Percentiles rank a stretch among this genome's conserved stretches.
Conservation (phyloP, 2,888 invertebrate genomes). For the Leptinotarsa haldemani region DNA sequence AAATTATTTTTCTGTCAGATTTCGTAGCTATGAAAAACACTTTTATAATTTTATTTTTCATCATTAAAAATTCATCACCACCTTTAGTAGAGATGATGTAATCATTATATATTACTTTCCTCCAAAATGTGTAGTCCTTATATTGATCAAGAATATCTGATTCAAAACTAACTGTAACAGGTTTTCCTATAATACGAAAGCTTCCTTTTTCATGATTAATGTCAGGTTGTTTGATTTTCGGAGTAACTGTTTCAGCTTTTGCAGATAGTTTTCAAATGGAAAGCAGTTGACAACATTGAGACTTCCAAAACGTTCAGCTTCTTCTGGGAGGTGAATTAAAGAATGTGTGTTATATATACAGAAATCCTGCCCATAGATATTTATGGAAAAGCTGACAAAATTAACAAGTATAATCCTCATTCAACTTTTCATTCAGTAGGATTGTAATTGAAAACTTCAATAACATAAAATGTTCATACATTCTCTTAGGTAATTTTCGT, state of each 20-base stretch:
- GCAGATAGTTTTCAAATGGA: conserved; percentile 37
- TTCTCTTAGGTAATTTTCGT: conserved; percentile 30
- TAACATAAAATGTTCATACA: conserved; percentile 36
- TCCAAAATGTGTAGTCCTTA: conserved; percentile 19
- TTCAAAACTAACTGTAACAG: conserved; percentile 9
- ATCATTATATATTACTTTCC: conserved; percentile 18
- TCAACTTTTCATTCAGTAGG: conserved; percentile 33
- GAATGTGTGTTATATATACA: conserved; percentile 34
- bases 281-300: conserved; percentile 32
- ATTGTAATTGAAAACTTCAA: conserved; percentile 38
- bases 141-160: conserved; percentile 12
- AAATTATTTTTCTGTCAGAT: conserved; percentile 14
- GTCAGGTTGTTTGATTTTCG: conserved; percentile 30
- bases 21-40: conserved; percentile 21
- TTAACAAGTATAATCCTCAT: conserved; percentile 27
- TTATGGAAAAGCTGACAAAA: conserved; percentile 28
- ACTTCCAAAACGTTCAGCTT: conserved; percentile 32
- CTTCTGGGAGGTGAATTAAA: conserved; percentile 33
- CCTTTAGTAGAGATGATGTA: conserved; percentile 13
- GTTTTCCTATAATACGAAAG: conserved; percentile 19
- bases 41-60: conserved; percentile 19
- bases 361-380: conserved; percentile 34
- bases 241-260: conserved; percentile 27
- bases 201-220: conserved; percentile 21
- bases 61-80: conserved; percentile 13